Conservation (phyloP, 2,888 invertebrate genomes). For the Zele albiditarsus region DNA sequence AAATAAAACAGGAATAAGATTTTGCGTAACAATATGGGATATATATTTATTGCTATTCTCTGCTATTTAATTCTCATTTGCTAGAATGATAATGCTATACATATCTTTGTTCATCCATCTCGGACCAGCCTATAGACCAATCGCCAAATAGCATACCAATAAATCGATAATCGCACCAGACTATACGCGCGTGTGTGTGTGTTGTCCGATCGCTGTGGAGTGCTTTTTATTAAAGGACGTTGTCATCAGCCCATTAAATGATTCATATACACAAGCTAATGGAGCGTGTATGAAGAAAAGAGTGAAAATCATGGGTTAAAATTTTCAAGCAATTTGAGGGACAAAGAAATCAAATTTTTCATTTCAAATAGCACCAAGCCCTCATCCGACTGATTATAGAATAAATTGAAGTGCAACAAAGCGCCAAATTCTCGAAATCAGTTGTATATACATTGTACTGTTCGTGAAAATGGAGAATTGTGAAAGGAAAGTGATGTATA, state of each 20-base stretch:
- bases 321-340: background rate
- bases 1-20: no score
- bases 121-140: background rate
- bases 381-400: background rate
- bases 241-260: background rate
- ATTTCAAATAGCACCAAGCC: constrained; percentile 2
- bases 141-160: background rate
- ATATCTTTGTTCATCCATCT: background rate
- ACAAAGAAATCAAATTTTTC: background rate
- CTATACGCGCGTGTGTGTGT: background rate
- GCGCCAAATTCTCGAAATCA: background rate
- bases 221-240: background rate
- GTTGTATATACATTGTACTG: no score
- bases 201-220: background rate
- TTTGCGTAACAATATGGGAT: no score
- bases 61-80: background rate
- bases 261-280: no score
- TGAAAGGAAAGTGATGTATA: no score
- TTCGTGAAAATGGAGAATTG: no score
- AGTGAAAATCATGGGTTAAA: no score
- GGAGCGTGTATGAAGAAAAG: constrained; percentile 1
- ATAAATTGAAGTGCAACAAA: background rate
- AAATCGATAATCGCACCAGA: background rate
- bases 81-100: background rate
- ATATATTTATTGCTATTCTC: background rate